Base-by-base conservation (phyloP, 1,140 invertebrate genomes). In the Dolichoris vasculosae region DNA sequence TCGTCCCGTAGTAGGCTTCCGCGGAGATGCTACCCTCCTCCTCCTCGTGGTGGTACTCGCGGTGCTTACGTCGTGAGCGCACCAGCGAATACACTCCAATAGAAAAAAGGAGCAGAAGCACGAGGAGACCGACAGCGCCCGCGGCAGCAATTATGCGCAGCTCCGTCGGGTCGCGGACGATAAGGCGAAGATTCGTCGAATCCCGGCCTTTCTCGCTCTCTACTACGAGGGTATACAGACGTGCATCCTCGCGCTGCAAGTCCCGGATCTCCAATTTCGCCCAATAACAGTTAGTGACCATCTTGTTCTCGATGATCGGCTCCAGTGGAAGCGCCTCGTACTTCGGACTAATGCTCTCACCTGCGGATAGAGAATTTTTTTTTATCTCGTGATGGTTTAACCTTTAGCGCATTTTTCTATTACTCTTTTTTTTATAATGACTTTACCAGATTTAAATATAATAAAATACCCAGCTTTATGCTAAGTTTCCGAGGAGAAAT, bases 221-320 rank as follows among this genome's bases (percentile, higher is more conserved):
- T 9, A 93, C 91, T 46, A 92, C 83, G 0, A 93, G 86, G n/a
- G 90, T 93, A 81, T 93, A 93, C 2, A 92, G 86, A 0, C 93
- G 87, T 0, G 90, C 90, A 48, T 93, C 93, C 69, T 93, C 92
- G 48, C 89, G 92, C 46, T 90, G 91, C 8, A 93, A 79, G 86
- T 93, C 89, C 30, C 91, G 92, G 83, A 93, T 93, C 67, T 93
- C 90, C 8, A 93, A 85, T 71, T 93, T 92, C 11, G 92, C 92
- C 92, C 92, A 93, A 78, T 92, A 93, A 71, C 93, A 93, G 86
- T 93, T 92, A 1, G 91, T 93, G 76, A 89, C 87, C 86, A 91
- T 89, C 35, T 92, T 90, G 81, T 92, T 91, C 79, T 93, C 92
- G 23, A 89, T 86, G 73, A 93, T 92, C 32, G 92, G 92, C 77